A percentile compares a stretch with the other conserved stretches of the same genome.
Evolutionary conservation across 1,140 invertebrate genomes (phyloP).

Genomic region (Brachionus rubens): DNA sequence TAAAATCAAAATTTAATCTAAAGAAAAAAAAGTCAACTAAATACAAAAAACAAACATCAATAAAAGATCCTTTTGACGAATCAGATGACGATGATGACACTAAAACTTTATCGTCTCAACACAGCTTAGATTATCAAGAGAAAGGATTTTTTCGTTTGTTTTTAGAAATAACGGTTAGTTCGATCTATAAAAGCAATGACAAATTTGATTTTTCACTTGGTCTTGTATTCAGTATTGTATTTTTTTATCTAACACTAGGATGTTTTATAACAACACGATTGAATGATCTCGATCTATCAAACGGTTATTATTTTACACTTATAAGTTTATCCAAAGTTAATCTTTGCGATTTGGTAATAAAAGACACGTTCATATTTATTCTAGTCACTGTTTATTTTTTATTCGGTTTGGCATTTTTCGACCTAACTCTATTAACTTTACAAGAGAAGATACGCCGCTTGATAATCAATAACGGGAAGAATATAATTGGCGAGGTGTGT

Average conservation of each 20-base stretch:
- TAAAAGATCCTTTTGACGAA: constrained; percentile 32
- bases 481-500: constrained; percentile 8
- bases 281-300: neutral
- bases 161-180: constrained; percentile 15
- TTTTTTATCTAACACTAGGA: neutral
- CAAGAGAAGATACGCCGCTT: constrained; percentile 10
- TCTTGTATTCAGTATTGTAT: neutral
- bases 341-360: neutral
- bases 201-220: constrained; percentile 19
- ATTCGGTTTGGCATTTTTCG: constrained; percentile 26
- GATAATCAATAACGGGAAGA: neutral
- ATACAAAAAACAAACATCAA: neutral
- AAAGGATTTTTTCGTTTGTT: constrained; percentile 5
- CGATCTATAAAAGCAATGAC: constrained; percentile 11
- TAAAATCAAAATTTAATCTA: constrained; percentile 21
- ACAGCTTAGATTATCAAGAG: neutral
- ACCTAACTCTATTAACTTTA: constrained; percentile 9
- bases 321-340: constrained; percentile 5
- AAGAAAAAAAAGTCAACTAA: constrained; percentile 4
- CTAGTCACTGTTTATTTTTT: neutral
- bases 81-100: neutral
- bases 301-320: neutral
- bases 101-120: neutral
- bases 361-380: neutral
- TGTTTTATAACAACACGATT: neutral